These are phyloP conservation scores for Egretta garzetta DNA, from an alignment of 2,113 vertebrate genomes.

Conservation along the genomic window DNA sequence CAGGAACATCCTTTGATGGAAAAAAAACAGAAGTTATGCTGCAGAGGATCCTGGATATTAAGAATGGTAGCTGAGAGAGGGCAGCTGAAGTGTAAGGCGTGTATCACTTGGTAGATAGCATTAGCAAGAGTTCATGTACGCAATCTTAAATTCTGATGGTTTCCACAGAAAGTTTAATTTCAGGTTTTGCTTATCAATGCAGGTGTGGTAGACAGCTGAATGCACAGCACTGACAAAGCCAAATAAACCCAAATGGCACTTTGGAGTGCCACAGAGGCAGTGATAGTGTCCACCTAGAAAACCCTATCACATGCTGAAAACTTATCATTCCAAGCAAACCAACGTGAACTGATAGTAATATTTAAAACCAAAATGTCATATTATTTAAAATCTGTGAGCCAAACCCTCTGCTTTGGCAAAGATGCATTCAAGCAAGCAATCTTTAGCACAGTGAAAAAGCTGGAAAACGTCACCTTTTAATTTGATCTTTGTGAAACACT, in stretches of 20 bases:
- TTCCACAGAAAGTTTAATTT: not conserved
- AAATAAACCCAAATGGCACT: not conserved
- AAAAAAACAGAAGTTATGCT: not conserved
- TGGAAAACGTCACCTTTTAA: not conserved
- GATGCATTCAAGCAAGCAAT: not conserved
- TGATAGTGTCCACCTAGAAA: not conserved
- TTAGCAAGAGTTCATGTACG: not conserved
- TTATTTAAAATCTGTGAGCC: not conserved
- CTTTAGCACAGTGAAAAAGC: not conserved
- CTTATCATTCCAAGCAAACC: not conserved
- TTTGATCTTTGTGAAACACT: not conserved
- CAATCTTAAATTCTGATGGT: not conserved
- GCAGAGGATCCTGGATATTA: not conserved
- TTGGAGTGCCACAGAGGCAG: not conserved
- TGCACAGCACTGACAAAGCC: not conserved
- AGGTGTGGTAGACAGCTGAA: not conserved
- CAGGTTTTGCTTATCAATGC: not conserved
- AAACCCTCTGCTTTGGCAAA: not conserved
- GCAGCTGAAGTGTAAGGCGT: not conserved
- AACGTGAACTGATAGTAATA: not conserved
- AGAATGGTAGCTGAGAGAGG: not conserved
- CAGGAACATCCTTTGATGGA: not conserved
- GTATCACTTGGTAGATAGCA: not conserved
- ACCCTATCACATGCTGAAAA: not conserved
- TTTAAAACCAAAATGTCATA: not conserved